phyloP scores from a whole-genome alignment of 2,113 vertebrate genomes.

The Vulpes vulpes region DNA sequence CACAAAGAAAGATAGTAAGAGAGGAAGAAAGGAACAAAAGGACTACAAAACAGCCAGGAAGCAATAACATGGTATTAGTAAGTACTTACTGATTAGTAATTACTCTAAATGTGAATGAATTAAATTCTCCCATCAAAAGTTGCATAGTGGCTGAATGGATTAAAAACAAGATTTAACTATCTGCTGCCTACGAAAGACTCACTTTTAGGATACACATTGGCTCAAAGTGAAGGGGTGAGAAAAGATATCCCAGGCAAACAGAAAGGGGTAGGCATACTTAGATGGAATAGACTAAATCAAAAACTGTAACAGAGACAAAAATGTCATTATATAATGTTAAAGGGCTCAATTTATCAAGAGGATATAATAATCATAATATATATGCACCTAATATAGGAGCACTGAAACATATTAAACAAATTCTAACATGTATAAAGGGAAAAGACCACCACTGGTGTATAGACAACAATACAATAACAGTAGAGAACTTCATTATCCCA shows the following conservation, averaged over 20 bases:
- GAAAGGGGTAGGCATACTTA: not conserved
- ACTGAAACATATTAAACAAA: not conserved
- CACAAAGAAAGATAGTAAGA: not conserved
- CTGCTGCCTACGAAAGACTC: not conserved
- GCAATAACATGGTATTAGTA: not conserved
- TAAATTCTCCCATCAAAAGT: not conserved
- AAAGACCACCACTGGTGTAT: not conserved
- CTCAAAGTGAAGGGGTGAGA: not conserved
- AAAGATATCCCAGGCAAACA: not conserved
- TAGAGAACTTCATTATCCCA: not conserved
- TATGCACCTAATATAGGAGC: not conserved
- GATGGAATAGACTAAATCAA: not conserved
- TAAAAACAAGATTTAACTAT: not conserved
- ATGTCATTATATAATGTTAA: not conserved
- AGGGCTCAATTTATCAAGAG: not conserved
- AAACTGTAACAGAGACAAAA: not conserved
- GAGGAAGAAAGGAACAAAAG: not conserved
- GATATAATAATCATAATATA: not conserved
- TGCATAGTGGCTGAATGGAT: not conserved
- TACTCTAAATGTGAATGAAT: not conserved
- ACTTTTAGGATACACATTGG: not conserved
- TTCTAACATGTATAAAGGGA: too few species aligned
- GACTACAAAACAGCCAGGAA: not conserved
- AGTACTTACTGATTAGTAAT: not conserved
- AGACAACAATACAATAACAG: not conserved